A percentile compares a stretch with the other conserved stretches of the same genome.
These are phyloP conservation scores for Vultur gryphus DNA, from an alignment of 2,797 vertebrate species.

Conservation along the genomic window DNA sequence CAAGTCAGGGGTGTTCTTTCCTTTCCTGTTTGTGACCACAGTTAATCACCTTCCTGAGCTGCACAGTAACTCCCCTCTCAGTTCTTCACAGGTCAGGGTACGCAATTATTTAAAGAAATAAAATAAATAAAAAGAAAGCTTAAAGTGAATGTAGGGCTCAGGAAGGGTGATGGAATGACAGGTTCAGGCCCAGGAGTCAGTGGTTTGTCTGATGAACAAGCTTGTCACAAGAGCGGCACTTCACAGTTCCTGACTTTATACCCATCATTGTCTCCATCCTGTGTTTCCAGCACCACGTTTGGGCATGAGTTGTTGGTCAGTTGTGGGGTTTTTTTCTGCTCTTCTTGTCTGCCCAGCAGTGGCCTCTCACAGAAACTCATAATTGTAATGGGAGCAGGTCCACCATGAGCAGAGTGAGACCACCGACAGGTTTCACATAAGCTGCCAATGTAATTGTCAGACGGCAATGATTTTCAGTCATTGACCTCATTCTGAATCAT, in stretches of 20 bases:
- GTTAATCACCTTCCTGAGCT: conserved; percentile 46
- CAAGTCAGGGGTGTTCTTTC: not conserved
- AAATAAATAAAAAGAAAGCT: not conserved
- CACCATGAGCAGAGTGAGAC: not conserved
- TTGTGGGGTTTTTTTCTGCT: not conserved
- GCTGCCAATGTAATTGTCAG: not conserved
- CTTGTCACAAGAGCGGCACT: not conserved
- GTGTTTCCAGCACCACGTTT: not conserved
- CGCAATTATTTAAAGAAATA: not conserved
- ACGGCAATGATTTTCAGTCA: not conserved
- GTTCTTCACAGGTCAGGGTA: not conserved
- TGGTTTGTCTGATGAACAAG: not conserved
- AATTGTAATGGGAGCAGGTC: not conserved
- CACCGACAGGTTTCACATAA: not conserved
- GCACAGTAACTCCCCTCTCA: not conserved
- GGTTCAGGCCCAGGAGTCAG: not conserved
- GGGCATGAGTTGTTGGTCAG: not conserved
- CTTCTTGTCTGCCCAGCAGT: not conserved
- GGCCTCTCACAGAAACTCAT: not conserved
- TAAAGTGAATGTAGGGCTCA: not conserved
- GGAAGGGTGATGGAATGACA: not conserved
- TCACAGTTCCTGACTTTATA: not conserved
- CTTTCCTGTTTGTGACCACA: conserved; percentile 6
- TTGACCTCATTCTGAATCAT: not conserved
- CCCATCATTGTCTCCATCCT: not conserved